phyloP scores from a whole-genome alignment of 2,113 vertebrate genomes.

The Corythornis madagascariensis region DNA sequence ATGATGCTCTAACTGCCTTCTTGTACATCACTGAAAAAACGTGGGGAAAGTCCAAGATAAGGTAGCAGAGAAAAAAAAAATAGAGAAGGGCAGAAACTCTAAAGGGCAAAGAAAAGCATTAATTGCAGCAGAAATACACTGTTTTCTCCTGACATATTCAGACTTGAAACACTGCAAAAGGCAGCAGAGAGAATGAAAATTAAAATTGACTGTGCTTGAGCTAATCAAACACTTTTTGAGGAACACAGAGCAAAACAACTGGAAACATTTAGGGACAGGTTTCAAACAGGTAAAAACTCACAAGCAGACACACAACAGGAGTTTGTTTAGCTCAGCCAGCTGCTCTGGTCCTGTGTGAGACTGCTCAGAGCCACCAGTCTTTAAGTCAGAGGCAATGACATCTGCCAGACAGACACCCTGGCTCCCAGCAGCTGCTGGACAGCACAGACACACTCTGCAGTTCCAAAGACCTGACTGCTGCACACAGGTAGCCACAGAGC shows the following conservation, averaged over 20 bases:
- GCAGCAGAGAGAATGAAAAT: background rate
- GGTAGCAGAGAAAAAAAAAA: background rate
- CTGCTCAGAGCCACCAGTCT: background rate
- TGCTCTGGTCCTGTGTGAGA: background rate
- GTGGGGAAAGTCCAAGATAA: background rate
- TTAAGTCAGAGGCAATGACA: rapidly evolving
- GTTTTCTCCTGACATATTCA: background rate
- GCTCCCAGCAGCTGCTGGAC: background rate
- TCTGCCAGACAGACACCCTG: rapidly evolving
- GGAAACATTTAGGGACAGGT: background rate
- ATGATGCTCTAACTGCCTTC: background rate
- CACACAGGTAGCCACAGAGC: background rate
- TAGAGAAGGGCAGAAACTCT: background rate
- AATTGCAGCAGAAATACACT: background rate
- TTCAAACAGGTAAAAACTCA: background rate
- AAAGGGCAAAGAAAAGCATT: background rate
- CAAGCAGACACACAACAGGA: rapidly evolving
- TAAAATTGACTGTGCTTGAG: background rate
- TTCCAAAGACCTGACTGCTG: background rate
- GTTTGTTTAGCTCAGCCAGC: background rate
- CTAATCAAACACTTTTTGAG: background rate
- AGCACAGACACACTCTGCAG: background rate
- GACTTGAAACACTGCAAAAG: background rate
- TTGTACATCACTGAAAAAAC: background rate
- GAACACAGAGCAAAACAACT: background rate